Conservation (phyloP, 1,140 invertebrate genomes). For the Cepaea nemoralis region DNA sequence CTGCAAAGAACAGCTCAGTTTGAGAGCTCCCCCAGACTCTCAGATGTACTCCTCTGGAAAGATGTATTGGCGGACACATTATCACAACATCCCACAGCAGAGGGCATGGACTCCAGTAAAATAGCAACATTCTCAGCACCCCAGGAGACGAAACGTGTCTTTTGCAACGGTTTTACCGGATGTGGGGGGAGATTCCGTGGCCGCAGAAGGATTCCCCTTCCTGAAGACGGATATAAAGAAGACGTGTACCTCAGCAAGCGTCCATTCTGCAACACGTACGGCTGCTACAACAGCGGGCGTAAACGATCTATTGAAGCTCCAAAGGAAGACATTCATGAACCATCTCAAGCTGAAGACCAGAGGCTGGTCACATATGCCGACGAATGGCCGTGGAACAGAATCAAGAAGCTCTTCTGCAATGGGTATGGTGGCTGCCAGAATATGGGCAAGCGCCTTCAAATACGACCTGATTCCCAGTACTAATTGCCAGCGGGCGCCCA, state of each 20-base stretch:
- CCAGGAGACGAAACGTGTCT: slow-evolving; percentile 38
- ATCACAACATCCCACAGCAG: not conserved
- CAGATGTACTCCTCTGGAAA: not conserved
- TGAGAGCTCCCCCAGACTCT: not conserved
- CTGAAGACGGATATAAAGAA: not conserved
- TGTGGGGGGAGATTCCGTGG: slow-evolving; percentile 46
- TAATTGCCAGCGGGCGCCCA: not conserved
- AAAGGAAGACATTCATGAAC: not conserved
- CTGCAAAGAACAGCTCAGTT: not conserved
- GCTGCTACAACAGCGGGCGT: slow-evolving; percentile 43
- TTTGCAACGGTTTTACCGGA: slow-evolving; percentile 51
- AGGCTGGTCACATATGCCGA: not conserved
- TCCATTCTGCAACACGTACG: slow-evolving; percentile 50
- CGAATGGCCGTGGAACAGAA: not conserved
- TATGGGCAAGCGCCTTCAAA: not conserved
- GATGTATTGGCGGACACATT: not conserved
- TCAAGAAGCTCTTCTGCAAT: slow-evolving; percentile 50
- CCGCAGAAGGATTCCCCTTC: not conserved
- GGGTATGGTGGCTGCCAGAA: slow-evolving; percentile 47
- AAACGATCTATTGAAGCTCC: not conserved
- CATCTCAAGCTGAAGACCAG: not conserved
- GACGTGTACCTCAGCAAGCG: slow-evolving; percentile 32
- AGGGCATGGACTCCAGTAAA: not conserved
- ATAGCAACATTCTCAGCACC: not conserved
- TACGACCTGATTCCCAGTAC: not conserved